phyloP scores from a whole-genome alignment of 2,113 vertebrate genomes.

The Cariama cristata region DNA sequence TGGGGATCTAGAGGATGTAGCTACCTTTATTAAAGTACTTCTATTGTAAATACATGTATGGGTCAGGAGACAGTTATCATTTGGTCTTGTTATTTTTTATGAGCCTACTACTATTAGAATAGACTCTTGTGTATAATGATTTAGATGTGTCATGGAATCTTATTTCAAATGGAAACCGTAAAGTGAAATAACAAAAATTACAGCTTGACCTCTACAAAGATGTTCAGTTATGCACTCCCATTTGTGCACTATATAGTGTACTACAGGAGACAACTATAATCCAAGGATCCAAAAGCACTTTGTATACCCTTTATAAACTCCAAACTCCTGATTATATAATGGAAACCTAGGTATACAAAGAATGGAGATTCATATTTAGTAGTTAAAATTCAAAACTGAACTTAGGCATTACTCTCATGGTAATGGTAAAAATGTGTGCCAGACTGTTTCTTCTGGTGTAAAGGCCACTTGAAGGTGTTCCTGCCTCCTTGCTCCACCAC shows the following conservation, averaged over 20 bases:
- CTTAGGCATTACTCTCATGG: neutral
- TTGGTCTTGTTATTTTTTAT: slow-evolving; percentile 76
- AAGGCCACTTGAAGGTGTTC: neutral
- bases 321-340: neutral
- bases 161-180: slow-evolving; percentile 68
- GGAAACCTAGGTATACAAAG: neutral
- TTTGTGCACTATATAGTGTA: neutral
- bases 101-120: slow-evolving; percentile 70
- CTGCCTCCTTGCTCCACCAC: neutral
- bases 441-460: neutral
- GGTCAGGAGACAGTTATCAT: slow-evolving; percentile 73
- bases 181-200: slow-evolving; percentile 40
- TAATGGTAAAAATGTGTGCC: neutral
- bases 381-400: neutral
- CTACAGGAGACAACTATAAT: neutral
- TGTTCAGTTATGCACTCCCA: neutral
- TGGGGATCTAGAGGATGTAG: slow-evolving; percentile 75
- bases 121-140: slow-evolving; percentile 63
- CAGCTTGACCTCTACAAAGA: slow-evolving; percentile 39
- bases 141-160: slow-evolving; percentile 56
- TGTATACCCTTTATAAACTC: neutral
- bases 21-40: slow-evolving; percentile 76
- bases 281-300: neutral
- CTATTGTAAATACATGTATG: slow-evolving; percentile 72
- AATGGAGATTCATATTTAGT: neutral